Base-by-base conservation (phyloP, 2,888 invertebrate species). In the Tenthredo mesomela region DNA sequence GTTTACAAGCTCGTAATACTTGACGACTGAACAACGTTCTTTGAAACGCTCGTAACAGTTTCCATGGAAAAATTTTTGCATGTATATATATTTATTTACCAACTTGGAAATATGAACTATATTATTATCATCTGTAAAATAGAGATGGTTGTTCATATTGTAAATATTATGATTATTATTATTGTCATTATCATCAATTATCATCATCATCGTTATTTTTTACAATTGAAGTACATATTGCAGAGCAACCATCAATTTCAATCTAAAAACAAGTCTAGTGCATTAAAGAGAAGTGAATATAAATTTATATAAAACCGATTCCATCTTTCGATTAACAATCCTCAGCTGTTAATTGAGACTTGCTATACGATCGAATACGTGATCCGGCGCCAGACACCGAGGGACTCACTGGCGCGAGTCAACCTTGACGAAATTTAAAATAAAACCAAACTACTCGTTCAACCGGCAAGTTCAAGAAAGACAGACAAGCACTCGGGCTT, bases 391-490 rank as follows among this genome's bases (percentile, higher is more conserved):
- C 71, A 73, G 71, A 73, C 40, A 73, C 71, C 40, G 43, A 73
- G 43, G 43, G 43, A 73, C 43, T 40, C 71, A 29, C 40, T 43
- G 71, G 43, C 37, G 40, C 71, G 71, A 43, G 21, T 73, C 71
- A 71, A 73, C 40, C 71, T 73, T 73, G 71, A 73, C 43, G 43
- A 43, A 40, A 73, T 73, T 40, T n/a, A 40, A 73, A 73, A 73
- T 43, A 73, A 73, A 43, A 73, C 9, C 71, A 73, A 43, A 43
- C 71, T 29, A 73, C 43, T 73, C 43, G 71, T 43, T 25, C 40
- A 43, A 73, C 71, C 71, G 71, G 71, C 71, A 73, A 73, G 71
- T 43, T 73, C 40, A 73, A 73, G n/a, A 73, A 73, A 73, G 61
- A 61, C 61, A 12, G 61, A 61, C 61, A 29, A 21, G 21, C 25